Evolutionary conservation across 2,113 vertebrate species (phyloP).

Genomic region (Cairina moschata): DNA sequence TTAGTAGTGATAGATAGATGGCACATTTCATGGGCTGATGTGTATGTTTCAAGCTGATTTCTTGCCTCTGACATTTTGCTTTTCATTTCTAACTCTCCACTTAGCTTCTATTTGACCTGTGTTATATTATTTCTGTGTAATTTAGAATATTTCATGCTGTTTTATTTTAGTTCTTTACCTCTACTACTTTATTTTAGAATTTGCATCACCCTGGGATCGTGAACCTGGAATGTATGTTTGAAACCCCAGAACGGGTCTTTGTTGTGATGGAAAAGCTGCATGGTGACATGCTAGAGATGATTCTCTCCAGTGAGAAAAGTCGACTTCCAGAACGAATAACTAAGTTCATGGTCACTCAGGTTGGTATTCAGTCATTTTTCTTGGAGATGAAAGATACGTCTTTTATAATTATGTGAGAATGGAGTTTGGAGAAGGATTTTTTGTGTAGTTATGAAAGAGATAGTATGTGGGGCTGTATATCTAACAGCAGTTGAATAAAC

Average conservation of each 20-base stretch:
- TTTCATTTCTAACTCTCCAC: background rate
- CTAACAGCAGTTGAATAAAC: background rate
- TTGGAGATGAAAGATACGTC: background rate
- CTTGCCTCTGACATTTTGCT: background rate
- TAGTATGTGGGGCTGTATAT: background rate
- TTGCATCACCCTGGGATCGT: slow-evolving; percentile 98
- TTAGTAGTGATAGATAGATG: background rate
- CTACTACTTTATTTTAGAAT: slow-evolving; percentile 80
- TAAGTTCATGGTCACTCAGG: slow-evolving; percentile 98
- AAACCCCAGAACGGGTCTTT: slow-evolving; percentile 97
- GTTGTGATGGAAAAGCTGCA: slow-evolving; percentile 99
- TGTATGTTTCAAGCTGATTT: background rate
- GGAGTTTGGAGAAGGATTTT: background rate
- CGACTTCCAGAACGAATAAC: slow-evolving; percentile 97
- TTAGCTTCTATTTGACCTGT: background rate
- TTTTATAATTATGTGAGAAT: background rate
- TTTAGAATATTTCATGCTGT: background rate
- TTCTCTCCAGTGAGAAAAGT: slow-evolving; percentile 97
- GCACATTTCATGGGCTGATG: background rate
- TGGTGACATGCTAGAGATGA: slow-evolving; percentile 99
- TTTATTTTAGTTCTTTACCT: background rate
- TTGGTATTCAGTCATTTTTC: slow-evolving; percentile 36
- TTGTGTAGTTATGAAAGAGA: background rate
- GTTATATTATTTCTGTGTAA: background rate
- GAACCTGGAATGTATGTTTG: slow-evolving; percentile 99